Evolutionary conservation across 2,797 vertebrate genomes (phyloP).

Genomic region (Rhynchonycteris naso): DNA sequence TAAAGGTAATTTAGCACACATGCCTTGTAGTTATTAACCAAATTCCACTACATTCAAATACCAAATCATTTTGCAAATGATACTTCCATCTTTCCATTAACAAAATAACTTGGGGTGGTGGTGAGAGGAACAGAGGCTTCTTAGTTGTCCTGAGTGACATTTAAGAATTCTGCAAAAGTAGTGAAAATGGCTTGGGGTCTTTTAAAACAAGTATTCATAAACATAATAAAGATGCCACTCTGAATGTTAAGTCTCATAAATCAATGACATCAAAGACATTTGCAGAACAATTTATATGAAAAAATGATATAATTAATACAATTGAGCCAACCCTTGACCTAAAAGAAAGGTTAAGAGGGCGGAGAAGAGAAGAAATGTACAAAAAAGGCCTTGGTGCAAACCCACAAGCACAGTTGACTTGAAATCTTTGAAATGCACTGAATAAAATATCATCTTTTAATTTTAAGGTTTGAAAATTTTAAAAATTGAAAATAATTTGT

Average conservation of each 20-base stretch:
- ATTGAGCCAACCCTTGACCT: conserved; percentile 54
- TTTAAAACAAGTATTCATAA: conserved; percentile 65
- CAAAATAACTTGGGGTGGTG: background rate
- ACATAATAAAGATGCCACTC: conserved; percentile 62
- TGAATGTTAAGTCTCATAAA: conserved; percentile 73
- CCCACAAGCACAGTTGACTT: background rate
- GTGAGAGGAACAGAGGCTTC: background rate
- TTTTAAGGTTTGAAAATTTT: conserved; percentile 33
- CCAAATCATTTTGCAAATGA: conserved; percentile 55
- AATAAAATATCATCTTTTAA: conserved; percentile 40
- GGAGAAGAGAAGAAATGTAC: background rate
- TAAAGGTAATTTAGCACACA: conserved; percentile 63
- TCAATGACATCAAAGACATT: conserved; percentile 77
- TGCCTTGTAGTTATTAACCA: conserved; percentile 57
- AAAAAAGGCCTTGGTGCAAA: background rate
- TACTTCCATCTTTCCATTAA: conserved; percentile 15
- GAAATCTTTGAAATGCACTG: conserved; percentile 17
- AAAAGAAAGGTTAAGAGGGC: conserved; percentile 37
- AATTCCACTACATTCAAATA: conserved; percentile 62
- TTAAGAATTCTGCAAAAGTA: conserved; percentile 59
- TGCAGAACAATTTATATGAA: conserved; percentile 74
- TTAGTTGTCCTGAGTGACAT: conserved; percentile 54
- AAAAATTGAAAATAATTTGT: background rate
- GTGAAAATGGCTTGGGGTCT: conserved; percentile 70
- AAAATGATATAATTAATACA: conserved; percentile 72